Percentiles rank a stretch among this genome's conserved stretches.
These are phyloP conservation scores for Eciton burchellii DNA, from an alignment of 1,140 invertebrate species.

Conservation along the genomic window DNA sequence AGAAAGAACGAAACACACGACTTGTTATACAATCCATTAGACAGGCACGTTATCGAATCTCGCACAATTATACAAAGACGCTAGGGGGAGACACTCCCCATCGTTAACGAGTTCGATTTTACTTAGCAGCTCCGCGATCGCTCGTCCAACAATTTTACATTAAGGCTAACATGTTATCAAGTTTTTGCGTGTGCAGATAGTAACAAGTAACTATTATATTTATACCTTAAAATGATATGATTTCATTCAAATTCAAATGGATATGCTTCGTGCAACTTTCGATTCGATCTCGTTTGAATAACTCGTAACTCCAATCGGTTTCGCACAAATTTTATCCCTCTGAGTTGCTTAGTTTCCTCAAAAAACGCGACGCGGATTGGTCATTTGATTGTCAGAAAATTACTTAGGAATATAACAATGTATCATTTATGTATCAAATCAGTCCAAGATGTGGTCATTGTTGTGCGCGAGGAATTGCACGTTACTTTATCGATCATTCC, in stretches of 20 bases:
- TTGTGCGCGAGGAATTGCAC: too few relatives aligned
- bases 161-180: too few relatives aligned
- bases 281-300: not conserved
- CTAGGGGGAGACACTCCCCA: too few relatives aligned
- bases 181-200: too few relatives aligned
- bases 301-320: not conserved
- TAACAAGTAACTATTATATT: too few relatives aligned
- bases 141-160: too few relatives aligned
- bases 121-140: too few relatives aligned
- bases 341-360: not conserved
- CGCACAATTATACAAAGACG: not conserved
- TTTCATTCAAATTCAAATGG: not conserved
- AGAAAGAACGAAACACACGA: slow-evolving; percentile 30
- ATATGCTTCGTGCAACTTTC: not conserved
- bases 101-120: too few relatives aligned
- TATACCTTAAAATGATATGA: not conserved
- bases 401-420: slow-evolving; percentile 12
- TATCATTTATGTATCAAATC: not conserved
- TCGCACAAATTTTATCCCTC: not conserved
- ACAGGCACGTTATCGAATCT: not conserved
- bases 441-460: not conserved
- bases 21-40: slow-evolving; percentile 23
- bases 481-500: not conserved
- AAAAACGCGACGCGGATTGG: not conserved
- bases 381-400: slow-evolving; percentile 19